Percentiles rank a stretch among this genome's conserved stretches.
phyloP scores from a whole-genome alignment of 2,113 vertebrate species.

The Brachionichthys hirsutus region DNA sequence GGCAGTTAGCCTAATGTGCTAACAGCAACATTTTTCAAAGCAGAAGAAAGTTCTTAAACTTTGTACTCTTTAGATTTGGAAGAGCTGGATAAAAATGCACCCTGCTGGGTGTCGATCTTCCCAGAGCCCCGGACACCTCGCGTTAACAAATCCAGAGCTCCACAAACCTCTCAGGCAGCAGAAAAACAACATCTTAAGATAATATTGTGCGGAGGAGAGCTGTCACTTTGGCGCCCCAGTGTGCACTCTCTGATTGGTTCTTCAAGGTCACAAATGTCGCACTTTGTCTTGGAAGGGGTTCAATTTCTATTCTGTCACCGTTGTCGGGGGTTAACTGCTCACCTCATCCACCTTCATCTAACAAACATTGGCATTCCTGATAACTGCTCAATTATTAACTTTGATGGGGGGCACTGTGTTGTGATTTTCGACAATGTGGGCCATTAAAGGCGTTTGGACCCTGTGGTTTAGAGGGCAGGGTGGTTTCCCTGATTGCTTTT shows the following conservation, averaged over 20 bases:
- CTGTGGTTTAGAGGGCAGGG: slow-evolving; percentile 29
- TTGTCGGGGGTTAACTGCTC: slow-evolving; percentile 25
- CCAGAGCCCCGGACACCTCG: too few species aligned
- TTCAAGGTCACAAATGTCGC: slow-evolving; percentile 35
- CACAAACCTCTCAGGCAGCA: background rate
- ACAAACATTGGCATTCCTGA: slow-evolving; percentile 33
- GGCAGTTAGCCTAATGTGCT: too few species aligned
- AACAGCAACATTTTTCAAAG: background rate
- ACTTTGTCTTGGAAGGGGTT: slow-evolving; percentile 37
- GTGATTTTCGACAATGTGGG: slow-evolving; percentile 36
- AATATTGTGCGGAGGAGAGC: slow-evolving; percentile 30
- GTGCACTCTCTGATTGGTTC: slow-evolving; percentile 46
- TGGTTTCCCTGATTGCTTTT: slow-evolving; percentile 37
- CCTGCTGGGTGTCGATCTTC: too few species aligned
- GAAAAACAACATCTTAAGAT: slow-evolving; percentile 4
- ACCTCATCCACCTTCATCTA: slow-evolving; percentile 36
- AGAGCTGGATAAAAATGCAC: background rate
- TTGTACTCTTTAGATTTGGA: too few species aligned
- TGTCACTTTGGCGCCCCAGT: slow-evolving; percentile 66
- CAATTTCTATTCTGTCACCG: slow-evolving; percentile 40
- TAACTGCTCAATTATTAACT: slow-evolving; percentile 31
- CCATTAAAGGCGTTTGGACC: slow-evolving; percentile 31
- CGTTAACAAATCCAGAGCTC: slow-evolving; percentile 20
- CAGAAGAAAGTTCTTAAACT: too few species aligned
- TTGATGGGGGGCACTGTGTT: slow-evolving; percentile 1